Evolutionary conservation across 2,888 invertebrate species (phyloP), one percentile per base, ranked within the genome.

Genomic region (Eretmocerus hayati): DNA sequence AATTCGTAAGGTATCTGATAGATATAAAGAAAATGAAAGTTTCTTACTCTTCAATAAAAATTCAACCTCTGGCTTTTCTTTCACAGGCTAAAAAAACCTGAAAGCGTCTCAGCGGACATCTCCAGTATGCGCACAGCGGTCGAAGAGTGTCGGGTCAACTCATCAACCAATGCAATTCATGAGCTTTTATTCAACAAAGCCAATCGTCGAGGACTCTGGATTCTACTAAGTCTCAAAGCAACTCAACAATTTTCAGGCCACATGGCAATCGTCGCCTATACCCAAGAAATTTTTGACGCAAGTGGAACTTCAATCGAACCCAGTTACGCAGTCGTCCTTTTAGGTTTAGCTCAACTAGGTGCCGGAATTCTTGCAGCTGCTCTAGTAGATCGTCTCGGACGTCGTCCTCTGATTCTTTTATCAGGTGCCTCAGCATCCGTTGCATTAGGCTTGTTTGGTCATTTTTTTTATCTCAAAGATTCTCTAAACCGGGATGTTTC

Each of bases 181-280:
- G 78, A 79, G 51, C 67, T 80, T 11, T 56, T 79, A 0, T 61
- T 58, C 5, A 73, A 74, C 0, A 67, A 71, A 4, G 77, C 77
- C 1, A 79, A 79, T 57, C 75, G 74, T 42, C 75, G 73, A 54
- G 82, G 82, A 0, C 69, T 84, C 3, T 70, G 79, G 9, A 78
- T 84, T 46, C 69, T 80, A 2, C 62, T 81, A 40, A 75, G 77
- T 1, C 74, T 84, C 44, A 82, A 83, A 69, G 75, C 80, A 1
- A 73, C 76, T 9, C 77, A 77, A 58, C 84, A 84, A 60, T 77
- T 83, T 46, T 79, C 79, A 42, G 80, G 80, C 0, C 78, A 79
- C 55, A 78, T 79, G 40, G 79, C 80, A 1, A 74, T 80, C 22
- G 77, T 79, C 51, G 67, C 78, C 5, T 80, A 80, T 56, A 75